A percentile compares a stretch with the other conserved stretches of the same genome.
These are phyloP conservation scores for Idaea biselata DNA, from an alignment of 2,888 invertebrate genomes.

Conservation along the genomic window DNA sequence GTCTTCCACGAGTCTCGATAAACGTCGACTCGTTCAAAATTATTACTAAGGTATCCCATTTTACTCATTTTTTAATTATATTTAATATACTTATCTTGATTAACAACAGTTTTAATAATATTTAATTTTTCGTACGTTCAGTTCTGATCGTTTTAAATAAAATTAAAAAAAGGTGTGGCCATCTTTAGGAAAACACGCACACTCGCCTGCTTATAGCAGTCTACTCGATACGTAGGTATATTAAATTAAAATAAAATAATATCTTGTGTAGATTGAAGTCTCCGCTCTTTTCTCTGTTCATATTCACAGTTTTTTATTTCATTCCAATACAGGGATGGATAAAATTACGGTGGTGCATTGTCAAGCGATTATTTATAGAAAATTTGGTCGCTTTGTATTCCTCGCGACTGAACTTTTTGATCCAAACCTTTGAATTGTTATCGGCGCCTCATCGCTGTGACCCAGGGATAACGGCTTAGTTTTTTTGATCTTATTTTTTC, in stretches of 20 bases:
- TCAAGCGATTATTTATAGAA: slow-evolving; percentile 78
- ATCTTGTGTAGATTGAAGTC: slow-evolving; percentile 29
- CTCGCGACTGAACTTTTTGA: slow-evolving; percentile 59
- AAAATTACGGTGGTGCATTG: slow-evolving; percentile 73
- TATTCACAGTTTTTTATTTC: slow-evolving; percentile 62
- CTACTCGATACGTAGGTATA: no score
- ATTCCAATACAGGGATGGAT: slow-evolving; percentile 75
- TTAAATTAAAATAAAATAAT: no score
- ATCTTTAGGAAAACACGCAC: background rate
- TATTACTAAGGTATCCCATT: no score
- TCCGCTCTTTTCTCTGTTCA: slow-evolving; percentile 51
- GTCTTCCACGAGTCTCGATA: no score
- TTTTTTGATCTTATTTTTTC: slow-evolving; percentile 44
- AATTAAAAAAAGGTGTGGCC: no score
- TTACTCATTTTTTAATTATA: no score
- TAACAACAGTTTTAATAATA: no score
- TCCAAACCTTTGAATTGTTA: slow-evolving; percentile 52
- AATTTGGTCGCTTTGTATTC: slow-evolving; percentile 74
- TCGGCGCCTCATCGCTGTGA: slow-evolving; percentile 48
- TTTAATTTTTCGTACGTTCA: no score
- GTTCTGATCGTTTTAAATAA: no score
- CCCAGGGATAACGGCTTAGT: slow-evolving; percentile 50
- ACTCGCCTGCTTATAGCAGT: background rate
- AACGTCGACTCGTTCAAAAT: no score
- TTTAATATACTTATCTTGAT: no score